Evolutionary conservation across 2,888 invertebrate species (phyloP).

Genomic region (Leucophora obtusa): DNA sequence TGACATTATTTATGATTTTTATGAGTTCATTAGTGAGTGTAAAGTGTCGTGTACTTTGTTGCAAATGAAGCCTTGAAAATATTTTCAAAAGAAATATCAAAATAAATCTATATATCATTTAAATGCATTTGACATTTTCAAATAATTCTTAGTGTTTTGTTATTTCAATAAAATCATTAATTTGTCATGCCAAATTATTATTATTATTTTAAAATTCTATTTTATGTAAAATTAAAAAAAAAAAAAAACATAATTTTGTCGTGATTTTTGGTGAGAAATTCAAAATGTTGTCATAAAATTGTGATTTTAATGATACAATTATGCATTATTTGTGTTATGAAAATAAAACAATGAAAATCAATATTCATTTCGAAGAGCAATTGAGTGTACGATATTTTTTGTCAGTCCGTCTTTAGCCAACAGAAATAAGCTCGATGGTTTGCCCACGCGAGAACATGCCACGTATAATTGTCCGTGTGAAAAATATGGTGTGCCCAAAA

Average conservation of each 20-base stretch:
- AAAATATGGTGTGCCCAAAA: no score
- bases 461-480: no score
- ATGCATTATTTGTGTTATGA: neutral
- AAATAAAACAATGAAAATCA: no score
- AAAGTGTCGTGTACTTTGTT: conserved; percentile 59
- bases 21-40: conserved; percentile 64
- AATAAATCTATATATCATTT: conserved; percentile 47
- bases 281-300: conserved; percentile 50
- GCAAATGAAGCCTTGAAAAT: conserved; percentile 56
- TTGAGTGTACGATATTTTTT: no score
- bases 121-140: conserved; percentile 49
- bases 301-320: conserved; percentile 47
- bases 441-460: no score
- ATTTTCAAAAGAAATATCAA: neutral
- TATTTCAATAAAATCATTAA: conserved; percentile 61
- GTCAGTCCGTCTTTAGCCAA: no score
- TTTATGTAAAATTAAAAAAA: neutral
- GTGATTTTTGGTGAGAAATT: conserved; percentile 51
- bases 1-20: conserved; percentile 65
- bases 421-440: no score
- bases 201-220: conserved; percentile 43
- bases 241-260: no score
- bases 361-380: no score
- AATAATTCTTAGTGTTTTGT: conserved; percentile 56
- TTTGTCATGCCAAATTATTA: conserved; percentile 60